These are phyloP conservation scores for Agrilus mali DNA, from an alignment of 2,888 invertebrate genomes.

Conservation along the genomic window DNA sequence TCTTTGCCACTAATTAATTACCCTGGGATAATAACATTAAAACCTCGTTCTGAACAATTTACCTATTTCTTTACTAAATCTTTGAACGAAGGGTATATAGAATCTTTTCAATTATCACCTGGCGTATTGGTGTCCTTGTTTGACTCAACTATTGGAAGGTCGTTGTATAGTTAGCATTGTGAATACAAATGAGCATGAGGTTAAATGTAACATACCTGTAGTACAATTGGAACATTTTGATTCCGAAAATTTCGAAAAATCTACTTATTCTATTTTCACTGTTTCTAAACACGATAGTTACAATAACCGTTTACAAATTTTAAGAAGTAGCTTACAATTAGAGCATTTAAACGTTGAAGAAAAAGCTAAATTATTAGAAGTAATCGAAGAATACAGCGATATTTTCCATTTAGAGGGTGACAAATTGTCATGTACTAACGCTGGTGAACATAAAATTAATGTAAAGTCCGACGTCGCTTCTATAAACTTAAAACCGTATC, in stretches of 20 bases:
- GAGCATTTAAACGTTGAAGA: conserved; percentile 6
- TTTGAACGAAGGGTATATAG: no score
- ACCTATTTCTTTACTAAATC: no score
- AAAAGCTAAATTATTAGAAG: conserved; percentile 1
- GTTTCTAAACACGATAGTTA: no score
- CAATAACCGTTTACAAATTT: no score
- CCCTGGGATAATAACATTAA: no score
- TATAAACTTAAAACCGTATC: conserved; percentile 4
- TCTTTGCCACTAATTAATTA: no score
- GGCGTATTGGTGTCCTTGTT: not conserved
- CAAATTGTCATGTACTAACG: conserved; percentile 3
- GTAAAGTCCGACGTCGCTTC: not conserved
- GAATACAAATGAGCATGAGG: not conserved
- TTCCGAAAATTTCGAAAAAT: not conserved
- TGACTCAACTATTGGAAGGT: no score
- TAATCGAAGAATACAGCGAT: conserved; percentile 3
- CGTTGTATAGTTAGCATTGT: not conserved
- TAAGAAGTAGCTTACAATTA: not conserved
- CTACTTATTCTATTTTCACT: no score
- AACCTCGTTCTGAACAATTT: no score
- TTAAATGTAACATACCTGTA: not conserved
- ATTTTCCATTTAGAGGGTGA: conserved; percentile 2
- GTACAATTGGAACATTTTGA: not conserved
- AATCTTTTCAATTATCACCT: not conserved
- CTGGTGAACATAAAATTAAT: conserved; percentile 5